A percentile compares a stretch with the other conserved stretches of the same genome.
These are phyloP conservation scores for Crossaster papposus DNA, from an alignment of 53 echinoderm and acorn worm genomes.

Conservation along the genomic window DNA sequence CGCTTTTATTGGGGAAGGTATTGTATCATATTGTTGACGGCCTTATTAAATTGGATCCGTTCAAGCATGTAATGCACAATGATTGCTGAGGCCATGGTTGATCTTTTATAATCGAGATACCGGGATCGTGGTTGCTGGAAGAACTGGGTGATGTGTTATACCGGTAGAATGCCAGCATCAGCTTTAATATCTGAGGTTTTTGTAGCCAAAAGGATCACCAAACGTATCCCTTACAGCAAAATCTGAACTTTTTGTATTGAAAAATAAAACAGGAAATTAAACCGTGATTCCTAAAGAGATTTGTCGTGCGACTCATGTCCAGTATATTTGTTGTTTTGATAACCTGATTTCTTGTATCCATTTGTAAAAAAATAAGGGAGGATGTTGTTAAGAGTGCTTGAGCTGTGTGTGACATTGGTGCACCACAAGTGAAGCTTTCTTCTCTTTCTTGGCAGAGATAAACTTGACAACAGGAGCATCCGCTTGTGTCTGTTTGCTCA, in stretches of 20 bases:
- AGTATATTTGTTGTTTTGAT: conserved; percentile 26
- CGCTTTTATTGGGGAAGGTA: neutral
- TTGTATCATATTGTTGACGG: conserved; percentile 38
- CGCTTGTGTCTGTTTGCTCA: conserved; percentile 39
- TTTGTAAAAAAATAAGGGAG: neutral
- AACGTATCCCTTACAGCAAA: neutral
- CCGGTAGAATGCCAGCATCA: neutral
- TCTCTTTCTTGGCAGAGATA: conserved; percentile 25
- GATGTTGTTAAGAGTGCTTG: conserved; percentile 16
- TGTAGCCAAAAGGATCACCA: neutral
- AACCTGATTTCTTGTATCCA: conserved; percentile 1
- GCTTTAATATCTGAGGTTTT: neutral
- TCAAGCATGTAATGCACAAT: conserved; percentile 39
- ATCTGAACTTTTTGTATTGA: neutral
- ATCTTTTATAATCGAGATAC: conserved; percentile 23
- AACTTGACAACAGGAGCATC: conserved; percentile 54
- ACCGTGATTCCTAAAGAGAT: conserved; percentile 15
- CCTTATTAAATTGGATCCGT: conserved; percentile 35
- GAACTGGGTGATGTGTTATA: neutral
- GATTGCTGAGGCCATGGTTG: neutral
- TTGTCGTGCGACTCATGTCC: neutral
- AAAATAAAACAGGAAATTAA: conserved; percentile 31
- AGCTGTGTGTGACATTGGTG: conserved; percentile 4
- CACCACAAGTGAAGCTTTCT: conserved; percentile 10
- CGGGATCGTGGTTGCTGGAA: conserved; percentile 49